These are phyloP conservation scores for Drosophila athabasca DNA, from an alignment of 1,140 invertebrate species.

Conservation along the genomic window DNA sequence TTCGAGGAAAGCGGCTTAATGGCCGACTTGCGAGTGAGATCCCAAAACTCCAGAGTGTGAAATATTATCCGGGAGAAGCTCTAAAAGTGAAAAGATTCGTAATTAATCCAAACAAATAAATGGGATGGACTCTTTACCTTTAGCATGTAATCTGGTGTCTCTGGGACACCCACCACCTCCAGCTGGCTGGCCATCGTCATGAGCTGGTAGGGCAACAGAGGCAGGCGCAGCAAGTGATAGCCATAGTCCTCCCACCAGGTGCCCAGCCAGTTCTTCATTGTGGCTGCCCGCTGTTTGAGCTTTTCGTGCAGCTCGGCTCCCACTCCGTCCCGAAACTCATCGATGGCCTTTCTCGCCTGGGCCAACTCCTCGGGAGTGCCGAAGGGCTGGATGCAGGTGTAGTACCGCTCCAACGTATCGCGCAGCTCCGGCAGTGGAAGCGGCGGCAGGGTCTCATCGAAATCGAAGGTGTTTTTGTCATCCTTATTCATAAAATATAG, in stretches of 20 bases:
- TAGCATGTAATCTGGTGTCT: slow-evolving; percentile 67
- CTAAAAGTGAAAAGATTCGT: slow-evolving; percentile 25
- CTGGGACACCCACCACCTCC: slow-evolving; percentile 58
- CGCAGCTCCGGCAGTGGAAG: slow-evolving; percentile 88
- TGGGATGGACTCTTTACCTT: slow-evolving; percentile 46
- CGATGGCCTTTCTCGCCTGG: slow-evolving; percentile 84
- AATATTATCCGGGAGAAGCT: slow-evolving; percentile 70
- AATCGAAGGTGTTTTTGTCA: slow-evolving; percentile 76
- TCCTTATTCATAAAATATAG: slow-evolving; percentile 65
- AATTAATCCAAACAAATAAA: background rate
- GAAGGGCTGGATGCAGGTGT: slow-evolving; percentile 86
- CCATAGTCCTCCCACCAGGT: slow-evolving; percentile 92
- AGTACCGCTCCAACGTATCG: slow-evolving; percentile 87
- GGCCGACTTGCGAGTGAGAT: slow-evolving; percentile 81
- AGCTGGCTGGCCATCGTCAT: slow-evolving; percentile 77
- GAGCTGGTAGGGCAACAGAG: slow-evolving; percentile 85
- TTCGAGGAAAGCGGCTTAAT: slow-evolving; percentile 88
- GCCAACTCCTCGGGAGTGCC: slow-evolving; percentile 84
- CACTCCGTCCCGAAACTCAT: slow-evolving; percentile 85
- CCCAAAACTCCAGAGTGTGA: slow-evolving; percentile 80
- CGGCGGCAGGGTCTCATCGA: slow-evolving; percentile 85
- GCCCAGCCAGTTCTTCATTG: slow-evolving; percentile 81
- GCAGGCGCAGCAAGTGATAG: slow-evolving; percentile 87
- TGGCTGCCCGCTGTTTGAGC: slow-evolving; percentile 86
- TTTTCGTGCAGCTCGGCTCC: slow-evolving; percentile 87